Evolutionary conservation across 2,797 vertebrate species (phyloP).

Genomic region (Mormyrus proboscirostris): DNA sequence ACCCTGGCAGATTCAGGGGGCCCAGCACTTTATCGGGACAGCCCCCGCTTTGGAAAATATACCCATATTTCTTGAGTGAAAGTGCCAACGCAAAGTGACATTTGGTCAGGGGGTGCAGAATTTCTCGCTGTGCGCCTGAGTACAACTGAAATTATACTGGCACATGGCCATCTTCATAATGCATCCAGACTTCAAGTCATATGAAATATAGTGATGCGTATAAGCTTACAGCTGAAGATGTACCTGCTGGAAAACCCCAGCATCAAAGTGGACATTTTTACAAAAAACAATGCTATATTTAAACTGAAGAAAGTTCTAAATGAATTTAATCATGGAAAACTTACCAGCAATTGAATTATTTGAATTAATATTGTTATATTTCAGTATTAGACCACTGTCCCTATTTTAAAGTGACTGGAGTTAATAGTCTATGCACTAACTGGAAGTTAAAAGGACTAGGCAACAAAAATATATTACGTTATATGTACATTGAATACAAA

Average conservation of each 20-base stretch:
- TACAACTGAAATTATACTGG: background rate
- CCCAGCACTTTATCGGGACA: background rate
- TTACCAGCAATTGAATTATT: background rate
- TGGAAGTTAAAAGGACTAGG: background rate
- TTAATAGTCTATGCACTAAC: background rate
- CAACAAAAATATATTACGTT: background rate
- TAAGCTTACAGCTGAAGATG: background rate
- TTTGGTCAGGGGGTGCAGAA: background rate
- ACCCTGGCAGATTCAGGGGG: background rate
- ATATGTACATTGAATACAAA: background rate
- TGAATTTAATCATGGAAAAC: background rate
- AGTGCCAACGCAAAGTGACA: background rate
- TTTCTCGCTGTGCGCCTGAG: background rate
- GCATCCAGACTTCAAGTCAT: background rate
- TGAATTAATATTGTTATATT: background rate
- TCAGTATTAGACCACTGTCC: background rate
- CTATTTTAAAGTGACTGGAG: background rate
- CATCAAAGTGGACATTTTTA: background rate
- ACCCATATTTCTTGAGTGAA: background rate
- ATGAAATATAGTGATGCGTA: background rate
- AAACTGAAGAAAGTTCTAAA: background rate
- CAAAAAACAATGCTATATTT: background rate
- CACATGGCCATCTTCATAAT: background rate
- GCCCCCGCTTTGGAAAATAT: background rate
- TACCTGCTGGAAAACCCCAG: background rate